Percentiles rank a stretch among this genome's conserved stretches.
Evolutionary conservation across 2,113 vertebrate species (phyloP).

Genomic region (Chlamydotis undulata): DNA sequence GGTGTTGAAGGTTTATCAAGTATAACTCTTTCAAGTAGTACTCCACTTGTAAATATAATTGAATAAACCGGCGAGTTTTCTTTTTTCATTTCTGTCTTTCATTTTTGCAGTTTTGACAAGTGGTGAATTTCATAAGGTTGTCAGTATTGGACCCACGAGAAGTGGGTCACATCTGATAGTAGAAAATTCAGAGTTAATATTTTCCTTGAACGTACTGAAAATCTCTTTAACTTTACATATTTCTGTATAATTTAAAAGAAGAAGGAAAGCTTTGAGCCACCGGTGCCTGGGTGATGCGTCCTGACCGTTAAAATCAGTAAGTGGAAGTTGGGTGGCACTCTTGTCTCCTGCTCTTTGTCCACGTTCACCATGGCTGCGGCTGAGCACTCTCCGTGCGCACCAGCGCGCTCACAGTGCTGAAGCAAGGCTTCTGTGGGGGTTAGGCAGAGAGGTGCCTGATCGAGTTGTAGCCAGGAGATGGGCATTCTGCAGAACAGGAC

Average conservation of each 20-base stretch:
- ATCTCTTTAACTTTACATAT: not conserved
- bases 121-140: not conserved
- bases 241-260: not conserved
- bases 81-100: not conserved
- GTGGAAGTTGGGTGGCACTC: not conserved
- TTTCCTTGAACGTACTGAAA: not conserved
- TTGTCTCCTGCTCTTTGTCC: not conserved
- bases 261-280: not conserved
- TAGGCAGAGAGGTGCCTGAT: not conserved
- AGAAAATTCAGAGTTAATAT: not conserved
- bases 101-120: not conserved
- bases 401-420: too few species aligned
- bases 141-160: not conserved
- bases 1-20: not conserved
- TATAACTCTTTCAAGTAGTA: not conserved
- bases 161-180: not conserved
- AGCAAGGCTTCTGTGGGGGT: not conserved
- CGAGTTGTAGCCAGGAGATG: accelerated
- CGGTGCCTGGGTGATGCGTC: not conserved
- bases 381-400: accelerated
- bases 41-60: not conserved
- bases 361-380: accelerated
- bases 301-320: not conserved
- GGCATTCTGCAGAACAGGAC: not conserved
- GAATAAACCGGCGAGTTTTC: not conserved